Conservation (phyloP, 2,888 invertebrate genomes). For the Polydrusus pterygomalis region DNA sequence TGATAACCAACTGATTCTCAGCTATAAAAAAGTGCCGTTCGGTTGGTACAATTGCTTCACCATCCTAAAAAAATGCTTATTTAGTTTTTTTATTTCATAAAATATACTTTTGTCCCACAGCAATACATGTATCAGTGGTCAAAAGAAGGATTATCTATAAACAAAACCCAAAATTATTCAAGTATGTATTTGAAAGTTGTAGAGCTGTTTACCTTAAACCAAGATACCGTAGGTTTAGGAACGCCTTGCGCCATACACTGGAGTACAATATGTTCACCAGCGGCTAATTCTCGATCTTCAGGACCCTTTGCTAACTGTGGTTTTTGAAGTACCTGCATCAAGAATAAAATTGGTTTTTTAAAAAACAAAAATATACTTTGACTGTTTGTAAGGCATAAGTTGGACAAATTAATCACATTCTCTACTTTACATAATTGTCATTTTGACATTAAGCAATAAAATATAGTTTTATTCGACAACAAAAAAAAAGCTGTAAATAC, state of each 20-base stretch:
- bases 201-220: constrained; percentile 77
- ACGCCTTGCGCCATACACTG: constrained; percentile 92
- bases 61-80: constrained; percentile 77
- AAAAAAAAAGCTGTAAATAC: too few species aligned
- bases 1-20: constrained; percentile 90
- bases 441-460: too few species aligned
- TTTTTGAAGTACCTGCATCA: constrained; percentile 72
- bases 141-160: not conserved
- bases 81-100: too few species aligned
- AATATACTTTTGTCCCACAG: not conserved
- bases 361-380: not conserved
- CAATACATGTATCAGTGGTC: too few species aligned
- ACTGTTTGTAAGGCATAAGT: too few species aligned
- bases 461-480: too few species aligned
- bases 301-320: constrained; percentile 91
- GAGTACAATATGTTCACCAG: constrained; percentile 89
- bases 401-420: too few species aligned
- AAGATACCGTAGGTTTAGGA: constrained; percentile 86
- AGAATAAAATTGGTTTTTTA: not conserved
- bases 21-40: constrained; percentile 91
- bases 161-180: not conserved
- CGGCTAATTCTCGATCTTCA: constrained; percentile 87
- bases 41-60: constrained; percentile 80
- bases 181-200: not conserved
- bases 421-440: too few species aligned